These are phyloP conservation scores for Gymnosoma rotundatum DNA, from an alignment of 2,888 invertebrate species.

Conservation along the genomic window DNA sequence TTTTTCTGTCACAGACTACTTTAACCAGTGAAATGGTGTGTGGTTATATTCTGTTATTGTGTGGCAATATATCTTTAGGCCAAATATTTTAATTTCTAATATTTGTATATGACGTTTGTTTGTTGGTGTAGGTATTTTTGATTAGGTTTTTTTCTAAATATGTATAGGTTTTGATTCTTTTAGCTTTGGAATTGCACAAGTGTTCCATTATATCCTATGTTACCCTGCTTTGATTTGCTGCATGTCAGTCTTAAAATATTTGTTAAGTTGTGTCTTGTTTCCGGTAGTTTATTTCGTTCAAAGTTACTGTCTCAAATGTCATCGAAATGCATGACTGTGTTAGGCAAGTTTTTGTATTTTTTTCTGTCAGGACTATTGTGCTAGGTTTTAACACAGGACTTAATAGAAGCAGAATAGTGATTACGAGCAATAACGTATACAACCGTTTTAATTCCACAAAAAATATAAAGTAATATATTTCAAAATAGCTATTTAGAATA, in stretches of 20 bases:
- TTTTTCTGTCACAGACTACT: conserved; percentile 18
- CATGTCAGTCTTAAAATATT: conserved; percentile 21
- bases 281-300: conserved; percentile 44
- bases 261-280: conserved; percentile 23
- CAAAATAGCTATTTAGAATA: too few species aligned
- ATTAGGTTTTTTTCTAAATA: conserved; percentile 49
- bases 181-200: conserved; percentile 55
- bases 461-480: too few species aligned
- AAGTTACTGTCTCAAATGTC: conserved; percentile 65
- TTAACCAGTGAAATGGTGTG: conserved; percentile 4
- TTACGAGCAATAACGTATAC: too few species aligned
- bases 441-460: too few species aligned
- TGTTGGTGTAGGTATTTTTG: conserved; percentile 62
- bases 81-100: conserved; percentile 37
- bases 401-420: conserved; percentile 40
- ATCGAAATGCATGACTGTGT: conserved; percentile 33
- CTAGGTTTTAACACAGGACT: conserved; percentile 31
- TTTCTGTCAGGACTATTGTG: conserved; percentile 50
- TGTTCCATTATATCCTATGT: conserved; percentile 66
- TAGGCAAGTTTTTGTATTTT: conserved; percentile 8
- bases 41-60: conserved; percentile 5
- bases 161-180: conserved; percentile 1
- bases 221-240: conserved; percentile 11
- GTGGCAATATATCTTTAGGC: conserved; percentile 46
- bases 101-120: conserved; percentile 5